phyloP scores from a whole-genome alignment of 2,797 vertebrate species.

The Anas acuta region DNA sequence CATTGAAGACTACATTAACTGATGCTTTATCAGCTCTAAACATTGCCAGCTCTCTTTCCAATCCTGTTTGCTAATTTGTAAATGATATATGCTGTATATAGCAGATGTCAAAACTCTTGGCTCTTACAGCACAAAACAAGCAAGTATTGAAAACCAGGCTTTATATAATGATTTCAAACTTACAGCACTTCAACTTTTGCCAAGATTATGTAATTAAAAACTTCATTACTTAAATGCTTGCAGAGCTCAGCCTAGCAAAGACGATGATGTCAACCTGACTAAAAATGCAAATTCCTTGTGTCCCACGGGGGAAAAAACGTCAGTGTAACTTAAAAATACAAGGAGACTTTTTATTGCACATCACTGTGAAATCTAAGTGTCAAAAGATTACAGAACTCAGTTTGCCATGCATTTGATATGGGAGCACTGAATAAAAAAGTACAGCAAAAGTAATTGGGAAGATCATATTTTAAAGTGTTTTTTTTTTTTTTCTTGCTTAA shows the following conservation, averaged over 20 bases:
- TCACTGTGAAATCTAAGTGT: not conserved
- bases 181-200: not conserved
- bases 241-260: not conserved
- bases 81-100: not conserved
- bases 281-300: conserved; percentile 7
- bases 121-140: not conserved
- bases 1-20: not conserved
- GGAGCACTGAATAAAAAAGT: not conserved
- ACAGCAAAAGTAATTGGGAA: not conserved
- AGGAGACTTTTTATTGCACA: not conserved
- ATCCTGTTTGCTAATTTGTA: not conserved
- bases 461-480: not conserved
- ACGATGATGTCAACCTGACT: not conserved
- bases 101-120: not conserved
- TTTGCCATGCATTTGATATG: not conserved
- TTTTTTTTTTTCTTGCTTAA: not conserved
- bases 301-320: not conserved
- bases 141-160: not conserved
- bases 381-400: not conserved
- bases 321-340: conserved; percentile 11
- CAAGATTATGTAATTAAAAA: not conserved
- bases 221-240: not conserved
- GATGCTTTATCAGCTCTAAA: not conserved
- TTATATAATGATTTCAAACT: not conserved
- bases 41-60: not conserved